These are phyloP conservation scores for Rhagoletis zephyria DNA, from an alignment of 1,140 invertebrate species.

Conservation along the genomic window DNA sequence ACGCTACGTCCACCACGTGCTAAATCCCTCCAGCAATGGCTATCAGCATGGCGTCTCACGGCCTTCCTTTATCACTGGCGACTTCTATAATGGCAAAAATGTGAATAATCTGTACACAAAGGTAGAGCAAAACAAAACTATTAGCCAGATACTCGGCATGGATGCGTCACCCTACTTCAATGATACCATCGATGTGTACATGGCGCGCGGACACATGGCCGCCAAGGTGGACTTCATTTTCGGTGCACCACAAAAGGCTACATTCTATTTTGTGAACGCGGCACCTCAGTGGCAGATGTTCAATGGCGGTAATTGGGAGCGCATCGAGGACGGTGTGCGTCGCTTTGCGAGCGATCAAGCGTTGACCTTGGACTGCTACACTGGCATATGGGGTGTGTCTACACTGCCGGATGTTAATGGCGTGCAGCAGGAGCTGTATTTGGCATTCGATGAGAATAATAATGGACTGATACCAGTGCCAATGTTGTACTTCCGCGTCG, in stretches of 20 bases:
- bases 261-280: slow-evolving; percentile 79
- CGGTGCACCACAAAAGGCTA: slow-evolving; percentile 77
- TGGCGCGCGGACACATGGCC: slow-evolving; percentile 80
- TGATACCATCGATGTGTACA: slow-evolving; percentile 66
- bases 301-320: slow-evolving; percentile 79
- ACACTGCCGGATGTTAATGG: slow-evolving; percentile 74
- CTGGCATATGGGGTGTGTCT: slow-evolving; percentile 76
- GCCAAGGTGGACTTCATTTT: slow-evolving; percentile 80
- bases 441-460: slow-evolving; percentile 73
- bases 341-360: slow-evolving; percentile 69
- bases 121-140: slow-evolving; percentile 66
- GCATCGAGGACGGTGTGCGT: slow-evolving; percentile 73
- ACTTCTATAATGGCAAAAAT: slow-evolving; percentile 69
- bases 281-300: slow-evolving; percentile 80
- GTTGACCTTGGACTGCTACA: slow-evolving; percentile 76
- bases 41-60: slow-evolving; percentile 70
- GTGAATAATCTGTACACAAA: slow-evolving; percentile 70
- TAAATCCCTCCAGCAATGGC: slow-evolving; percentile 67
- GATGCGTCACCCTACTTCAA: slow-evolving; percentile 68
- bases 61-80: slow-evolving; percentile 66
- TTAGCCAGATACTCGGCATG: slow-evolving; percentile 68
- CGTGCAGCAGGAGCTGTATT: slow-evolving; percentile 73
- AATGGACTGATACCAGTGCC: slow-evolving; percentile 75
- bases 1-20: slow-evolving; percentile 71
- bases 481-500: slow-evolving; percentile 76